A percentile compares a stretch with the other conserved stretches of the same genome.
Conservation (phyloP, 2,113 vertebrate genomes). For the Alectura lathami region DNA sequence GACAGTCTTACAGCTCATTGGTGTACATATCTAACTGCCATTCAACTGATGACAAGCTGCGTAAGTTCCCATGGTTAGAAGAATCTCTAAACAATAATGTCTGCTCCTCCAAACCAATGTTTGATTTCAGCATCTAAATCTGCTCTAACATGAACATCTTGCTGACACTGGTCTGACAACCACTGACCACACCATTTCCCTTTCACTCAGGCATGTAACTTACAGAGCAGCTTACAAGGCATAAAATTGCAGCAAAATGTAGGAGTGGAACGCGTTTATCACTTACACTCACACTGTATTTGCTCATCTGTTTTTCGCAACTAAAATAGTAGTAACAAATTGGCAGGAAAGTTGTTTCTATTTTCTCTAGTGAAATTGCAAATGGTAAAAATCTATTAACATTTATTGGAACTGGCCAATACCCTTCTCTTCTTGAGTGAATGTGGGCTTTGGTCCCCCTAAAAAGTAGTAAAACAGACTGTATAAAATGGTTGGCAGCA, state of each 20-base stretch:
- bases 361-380: neutral
- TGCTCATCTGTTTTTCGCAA: constrained; percentile 6
- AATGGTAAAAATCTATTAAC: constrained; percentile 12
- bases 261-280: neutral
- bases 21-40: neutral
- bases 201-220: constrained; percentile 6
- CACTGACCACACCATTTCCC: constrained; percentile 2
- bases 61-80: neutral
- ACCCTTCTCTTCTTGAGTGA: neutral
- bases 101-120: neutral
- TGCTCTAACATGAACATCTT: neutral
- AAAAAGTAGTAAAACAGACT: constrained; percentile 14
- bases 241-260: neutral
- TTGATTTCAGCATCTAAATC: constrained; percentile 11
- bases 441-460: neutral
- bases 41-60: neutral
- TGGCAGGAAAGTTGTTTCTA: neutral
- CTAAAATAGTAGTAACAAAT: neutral
- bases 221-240: neutral
- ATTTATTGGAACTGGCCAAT: neutral
- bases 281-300: neutral
- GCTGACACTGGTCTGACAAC: neutral
- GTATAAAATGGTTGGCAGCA: constrained; percentile 27
- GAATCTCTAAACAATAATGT: neutral
- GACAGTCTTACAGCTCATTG: neutral